Percentiles rank a stretch among this genome's conserved stretches.
These are phyloP conservation scores for Caenorhabditis sp. DNA, from an alignment of 2,888 invertebrate genomes.

Conservation along the genomic window DNA sequence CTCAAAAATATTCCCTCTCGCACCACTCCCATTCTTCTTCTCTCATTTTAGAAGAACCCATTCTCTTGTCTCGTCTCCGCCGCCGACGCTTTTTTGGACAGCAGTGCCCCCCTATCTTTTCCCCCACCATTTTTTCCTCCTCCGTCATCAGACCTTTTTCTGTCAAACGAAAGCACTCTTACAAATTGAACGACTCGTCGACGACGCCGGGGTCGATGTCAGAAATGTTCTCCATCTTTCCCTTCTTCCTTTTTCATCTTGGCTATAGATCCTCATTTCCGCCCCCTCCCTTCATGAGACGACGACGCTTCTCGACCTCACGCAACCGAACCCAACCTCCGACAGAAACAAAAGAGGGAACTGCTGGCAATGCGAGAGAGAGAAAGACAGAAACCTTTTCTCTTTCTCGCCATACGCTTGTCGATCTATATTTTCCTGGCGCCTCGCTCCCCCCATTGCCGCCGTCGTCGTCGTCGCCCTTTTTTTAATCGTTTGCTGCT, in stretches of 20 bases:
- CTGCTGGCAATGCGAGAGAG: neutral
- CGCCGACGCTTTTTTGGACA: neutral
- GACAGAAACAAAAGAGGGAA: slow-evolving; percentile 2
- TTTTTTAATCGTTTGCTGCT: slow-evolving; percentile 19
- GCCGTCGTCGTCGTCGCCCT: neutral
- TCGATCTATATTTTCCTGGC: slow-evolving; percentile 13
- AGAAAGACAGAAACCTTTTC: neutral
- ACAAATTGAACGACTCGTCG: neutral
- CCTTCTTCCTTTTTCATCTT: neutral
- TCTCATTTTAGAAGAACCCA: no score
- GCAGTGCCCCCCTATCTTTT: neutral
- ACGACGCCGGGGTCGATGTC: neutral
- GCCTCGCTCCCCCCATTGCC: slow-evolving; percentile 7
- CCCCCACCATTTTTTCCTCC: neutral
- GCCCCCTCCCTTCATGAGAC: no score
- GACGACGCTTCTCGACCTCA: neutral
- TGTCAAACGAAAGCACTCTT: neutral
- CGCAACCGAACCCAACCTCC: neutral
- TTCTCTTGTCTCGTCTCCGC: neutral
- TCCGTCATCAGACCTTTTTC: neutral
- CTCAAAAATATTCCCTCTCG: neutral
- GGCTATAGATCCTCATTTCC: no score
- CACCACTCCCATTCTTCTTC: no score
- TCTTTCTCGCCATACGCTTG: neutral
- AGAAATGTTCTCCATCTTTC: no score